phyloP scores from a whole-genome alignment of 1,140 invertebrate species.

The Mycetomoellerius zeteki region DNA sequence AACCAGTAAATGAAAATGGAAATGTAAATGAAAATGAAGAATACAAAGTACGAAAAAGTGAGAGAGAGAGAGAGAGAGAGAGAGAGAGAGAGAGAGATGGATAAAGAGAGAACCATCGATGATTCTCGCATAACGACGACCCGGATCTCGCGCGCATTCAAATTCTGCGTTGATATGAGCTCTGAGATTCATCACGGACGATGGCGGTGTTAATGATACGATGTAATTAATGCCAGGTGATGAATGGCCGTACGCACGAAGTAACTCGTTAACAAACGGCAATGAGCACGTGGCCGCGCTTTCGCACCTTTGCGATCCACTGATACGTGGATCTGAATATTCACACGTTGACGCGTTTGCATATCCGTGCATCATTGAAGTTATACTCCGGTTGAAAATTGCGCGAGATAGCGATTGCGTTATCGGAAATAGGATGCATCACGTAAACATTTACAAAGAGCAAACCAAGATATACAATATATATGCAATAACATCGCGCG shows the following conservation, averaged over 20 bases:
- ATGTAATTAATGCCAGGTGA: conserved; percentile 71
- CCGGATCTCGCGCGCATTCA: background rate
- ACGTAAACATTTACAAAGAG: conserved; percentile 9
- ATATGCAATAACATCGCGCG: background rate
- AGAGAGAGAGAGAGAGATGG: background rate
- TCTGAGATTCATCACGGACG: conserved; percentile 71
- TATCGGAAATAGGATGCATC: conserved; percentile 14
- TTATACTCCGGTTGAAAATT: conserved; percentile 13
- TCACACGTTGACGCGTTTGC: conserved; percentile 34
- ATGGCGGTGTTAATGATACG: conserved; percentile 71
- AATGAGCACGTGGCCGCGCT: conserved; percentile 43
- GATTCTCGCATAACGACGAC: background rate
- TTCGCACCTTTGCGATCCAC: conserved; percentile 35
- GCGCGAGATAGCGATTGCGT: conserved; percentile 5
- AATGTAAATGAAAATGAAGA: too few species aligned
- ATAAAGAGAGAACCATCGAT: background rate
- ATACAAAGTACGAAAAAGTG: too few species aligned
- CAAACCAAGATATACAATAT: background rate
- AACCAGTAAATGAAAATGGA: too few species aligned
- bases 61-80: too few species aligned
- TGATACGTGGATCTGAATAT: conserved; percentile 52
- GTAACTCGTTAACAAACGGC: conserved; percentile 57
- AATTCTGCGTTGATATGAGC: conserved; percentile 40
- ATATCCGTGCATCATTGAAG: conserved; percentile 11
- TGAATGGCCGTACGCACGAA: conserved; percentile 66